phyloP scores from a whole-genome alignment of 1,140 invertebrate species.

The Trichonephila inaurata region DNA sequence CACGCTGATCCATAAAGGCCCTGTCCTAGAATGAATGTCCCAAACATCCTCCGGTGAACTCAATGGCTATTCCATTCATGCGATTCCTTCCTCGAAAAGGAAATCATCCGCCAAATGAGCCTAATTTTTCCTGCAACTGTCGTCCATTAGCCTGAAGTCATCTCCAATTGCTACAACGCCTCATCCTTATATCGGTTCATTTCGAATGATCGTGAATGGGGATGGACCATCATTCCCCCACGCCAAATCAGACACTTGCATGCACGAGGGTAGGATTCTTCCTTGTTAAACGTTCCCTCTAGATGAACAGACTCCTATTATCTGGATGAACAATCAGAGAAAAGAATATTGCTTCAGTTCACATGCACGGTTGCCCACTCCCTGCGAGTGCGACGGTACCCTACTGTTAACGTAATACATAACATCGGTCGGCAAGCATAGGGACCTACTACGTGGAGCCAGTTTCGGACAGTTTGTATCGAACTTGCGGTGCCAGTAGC shows the following conservation, averaged over 20 bases:
- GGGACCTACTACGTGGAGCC: neutral
- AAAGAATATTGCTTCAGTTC: neutral
- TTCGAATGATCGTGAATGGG: too few relatives aligned
- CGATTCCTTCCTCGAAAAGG: too few relatives aligned
- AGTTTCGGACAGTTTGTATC: neutral
- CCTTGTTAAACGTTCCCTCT: neutral
- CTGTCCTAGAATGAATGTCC: too few relatives aligned
- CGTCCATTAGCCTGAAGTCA: too few relatives aligned
- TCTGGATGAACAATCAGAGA: neutral
- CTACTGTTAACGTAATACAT: neutral
- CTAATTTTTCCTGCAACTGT: too few relatives aligned
- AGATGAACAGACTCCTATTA: neutral
- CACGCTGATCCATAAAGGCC: too few relatives aligned
- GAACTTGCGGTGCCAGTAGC: slow-evolving; percentile 7
- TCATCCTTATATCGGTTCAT: neutral
- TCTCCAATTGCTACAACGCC: neutral
- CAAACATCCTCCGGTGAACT: too few relatives aligned
- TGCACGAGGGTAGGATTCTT: neutral
- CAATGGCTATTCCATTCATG: too few relatives aligned
- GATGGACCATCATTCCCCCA: too few relatives aligned
- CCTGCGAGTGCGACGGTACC: neutral
- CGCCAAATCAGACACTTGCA: neutral
- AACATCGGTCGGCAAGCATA: neutral
- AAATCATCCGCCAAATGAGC: too few relatives aligned
- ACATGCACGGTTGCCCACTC: too few relatives aligned